Base-by-base conservation (phyloP, 2,888 invertebrate genomes). In the Eupsilia transversa region DNA sequence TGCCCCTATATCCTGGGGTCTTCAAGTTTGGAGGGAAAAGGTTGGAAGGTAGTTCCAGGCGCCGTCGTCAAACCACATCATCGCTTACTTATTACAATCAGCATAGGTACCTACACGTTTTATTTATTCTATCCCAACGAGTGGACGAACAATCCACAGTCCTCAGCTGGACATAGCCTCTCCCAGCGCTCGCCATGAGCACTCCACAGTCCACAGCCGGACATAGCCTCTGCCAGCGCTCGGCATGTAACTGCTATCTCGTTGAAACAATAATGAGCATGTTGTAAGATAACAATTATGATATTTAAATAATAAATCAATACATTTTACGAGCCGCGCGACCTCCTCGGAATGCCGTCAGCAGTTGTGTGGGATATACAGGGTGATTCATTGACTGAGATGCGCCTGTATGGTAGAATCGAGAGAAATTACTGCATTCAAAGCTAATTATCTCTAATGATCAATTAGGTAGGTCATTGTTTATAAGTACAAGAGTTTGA, bases 281-380 rank as follows among this genome's bases (percentile, higher is more conserved):
- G 52, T 61, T 2, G 49, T n/a, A 54, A 64, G 35, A 20, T 12
- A 20, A 54, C 66, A 66, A 77, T 77, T 56, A 77, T 35, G 14
- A 38, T 77, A 41, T 30, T 33, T 33, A 27, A n/a, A 49, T 10
- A 41, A 73, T 54, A 72, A 72, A 65, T 77, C 52, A 33, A 41
- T 3, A 52, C 0, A 33, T 49, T 69, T 78, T 72, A 63, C 43
- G 63, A 65, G 38, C 3, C 3, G 27, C 35, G 20, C 61, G 56
- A 74, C 72, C 74, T 61, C 52, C 20, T 1, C n/a, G 74, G 84
- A 74, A 79, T 79, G 85, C 74, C 14, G 65, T 23, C 17, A 6
- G 41, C 33, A 20, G 41, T 30, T 9, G 46, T 9, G 14, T 23
- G 23, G n/a, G 33, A 7, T 5, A 30, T 49, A 73, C 73, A 74